phyloP scores from a whole-genome alignment of 2,797 vertebrate genomes.

The Hybognathus amarus region DNA sequence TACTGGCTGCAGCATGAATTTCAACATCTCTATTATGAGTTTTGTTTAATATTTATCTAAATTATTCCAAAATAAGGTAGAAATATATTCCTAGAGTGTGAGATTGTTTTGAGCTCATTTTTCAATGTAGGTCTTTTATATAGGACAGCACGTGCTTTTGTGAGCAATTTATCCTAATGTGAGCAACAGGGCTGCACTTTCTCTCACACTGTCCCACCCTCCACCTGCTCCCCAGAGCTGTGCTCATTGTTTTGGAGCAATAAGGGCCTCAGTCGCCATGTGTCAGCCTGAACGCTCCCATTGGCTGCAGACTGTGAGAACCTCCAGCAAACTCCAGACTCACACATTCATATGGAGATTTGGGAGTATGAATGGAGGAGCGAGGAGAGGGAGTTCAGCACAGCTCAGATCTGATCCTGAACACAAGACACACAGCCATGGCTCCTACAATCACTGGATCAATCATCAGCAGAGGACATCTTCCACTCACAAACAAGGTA shows the following conservation, averaged over 20 bases:
- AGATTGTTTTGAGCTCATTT: not conserved
- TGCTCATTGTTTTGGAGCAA: conserved; percentile 75
- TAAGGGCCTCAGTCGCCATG: conserved; percentile 82
- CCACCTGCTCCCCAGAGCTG: conserved; percentile 80
- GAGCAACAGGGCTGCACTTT: conserved; percentile 55
- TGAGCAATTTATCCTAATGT: not conserved
- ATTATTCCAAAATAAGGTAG: not conserved
- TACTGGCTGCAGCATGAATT: not conserved
- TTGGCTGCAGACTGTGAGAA: conserved; percentile 95
- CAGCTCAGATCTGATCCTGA: conserved; percentile 67
- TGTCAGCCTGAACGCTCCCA: conserved; percentile 77
- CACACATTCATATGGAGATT: conserved; percentile 88
- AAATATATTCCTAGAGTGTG: not conserved
- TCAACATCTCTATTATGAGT: not conserved
- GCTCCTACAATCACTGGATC: conserved; percentile 77
- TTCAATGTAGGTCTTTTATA: not conserved
- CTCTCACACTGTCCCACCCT: conserved; percentile 65
- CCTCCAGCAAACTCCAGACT: conserved; percentile 82
- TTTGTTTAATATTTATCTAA: not conserved
- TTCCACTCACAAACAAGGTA: conserved; percentile 79
- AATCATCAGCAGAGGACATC: conserved; percentile 69
- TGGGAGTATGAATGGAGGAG: conserved; percentile 83
- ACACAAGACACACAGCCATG: conserved; percentile 69
- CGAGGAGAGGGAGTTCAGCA: conserved; percentile 59
- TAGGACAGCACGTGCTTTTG: conserved; percentile 13